Base-by-base conservation (phyloP, 2,797 vertebrate genomes). In the Falco biarmicus region DNA sequence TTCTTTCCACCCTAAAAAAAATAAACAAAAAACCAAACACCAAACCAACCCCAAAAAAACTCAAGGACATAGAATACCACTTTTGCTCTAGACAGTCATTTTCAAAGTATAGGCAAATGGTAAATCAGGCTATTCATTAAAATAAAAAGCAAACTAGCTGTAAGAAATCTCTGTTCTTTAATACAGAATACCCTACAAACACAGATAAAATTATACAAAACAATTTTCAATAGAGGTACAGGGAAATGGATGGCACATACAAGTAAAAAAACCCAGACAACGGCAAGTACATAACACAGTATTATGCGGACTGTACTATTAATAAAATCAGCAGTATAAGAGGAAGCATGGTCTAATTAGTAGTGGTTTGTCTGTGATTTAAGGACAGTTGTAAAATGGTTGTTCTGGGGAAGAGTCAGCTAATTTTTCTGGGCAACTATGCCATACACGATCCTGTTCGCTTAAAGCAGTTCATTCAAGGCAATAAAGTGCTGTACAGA, bases 21-120 rank as follows among this genome's bases (percentile, higher is more conserved):
- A 34, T 2, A 18, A 37, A 9, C 2, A 57, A 13, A 18, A 26
- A 2, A 9, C 8, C 13, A 41, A 48, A 20, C 3, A 41, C 3
- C 10, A 21, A 21, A 50, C 16, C 76, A 39, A 9, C 4, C 7
- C 5, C 12, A 24, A 12, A 5, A 29, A 45, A 29, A 15, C 2
- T 70, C 53, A 59, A 45, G n/a, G n/a, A 56, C 22, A 22, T 3
- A 2, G 24, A 74, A 18, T 31, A 45, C 29, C 3, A 18, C 15
- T 85, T 76, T 68, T 70, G 3, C 19, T 53, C 3, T 17, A 79
- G 32, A 53, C 25, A 89, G 5, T 39, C 1, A 22, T 24, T 31
- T 75, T 84, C 14, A 20, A 20, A 34, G 4, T n/a, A 79, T 1
- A 51, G 12, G 5, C 9, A 84, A 50, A 31, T n/a, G 3, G 39